These are phyloP conservation scores for Oscheius sp. DNA, from an alignment of 2,888 invertebrate species.

Conservation along the genomic window DNA sequence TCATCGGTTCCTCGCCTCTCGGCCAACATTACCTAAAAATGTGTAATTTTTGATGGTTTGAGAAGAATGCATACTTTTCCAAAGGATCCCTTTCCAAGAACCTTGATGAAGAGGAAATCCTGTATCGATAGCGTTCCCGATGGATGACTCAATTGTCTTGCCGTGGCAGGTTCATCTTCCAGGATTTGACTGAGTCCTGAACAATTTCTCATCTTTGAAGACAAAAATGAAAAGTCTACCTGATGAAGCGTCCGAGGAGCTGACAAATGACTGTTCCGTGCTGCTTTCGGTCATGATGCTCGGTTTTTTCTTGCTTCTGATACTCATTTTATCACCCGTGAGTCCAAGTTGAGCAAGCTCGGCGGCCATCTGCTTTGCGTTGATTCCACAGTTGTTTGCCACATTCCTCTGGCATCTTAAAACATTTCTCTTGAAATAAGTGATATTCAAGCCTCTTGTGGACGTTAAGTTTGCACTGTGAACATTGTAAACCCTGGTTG, in stretches of 20 bases:
- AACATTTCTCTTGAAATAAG: not conserved
- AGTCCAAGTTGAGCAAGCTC: constrained; percentile 91
- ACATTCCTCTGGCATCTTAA: constrained; percentile 92
- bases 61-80: constrained; percentile 79
- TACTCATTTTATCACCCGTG: constrained; percentile 85
- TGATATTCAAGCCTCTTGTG: constrained; percentile 82
- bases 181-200: constrained; percentile 38
- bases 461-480: constrained; percentile 94
- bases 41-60: constrained; percentile 8
- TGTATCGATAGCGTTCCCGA: constrained; percentile 74
- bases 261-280: constrained; percentile 49
- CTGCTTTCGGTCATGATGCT: constrained; percentile 54
- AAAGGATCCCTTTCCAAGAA: constrained; percentile 97
- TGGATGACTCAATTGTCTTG: constrained; percentile 4
- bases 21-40: constrained; percentile 88
- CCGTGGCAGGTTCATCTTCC: constrained; percentile 24
- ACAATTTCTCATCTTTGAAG: not conserved
- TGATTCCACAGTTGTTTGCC: constrained; percentile 98
- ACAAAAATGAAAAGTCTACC: not conserved
- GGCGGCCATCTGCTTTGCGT: constrained; percentile 94
- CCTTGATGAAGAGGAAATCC: constrained; percentile 97
- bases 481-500: constrained; percentile 88
- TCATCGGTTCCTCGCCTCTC: constrained; percentile 93
- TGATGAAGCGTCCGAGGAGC: constrained; percentile 40
- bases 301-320: constrained; percentile 74